A percentile compares a stretch with the other conserved stretches of the same genome.
Evolutionary conservation across 2,888 invertebrate species (phyloP).

Genomic region (Diploptera punctata): DNA sequence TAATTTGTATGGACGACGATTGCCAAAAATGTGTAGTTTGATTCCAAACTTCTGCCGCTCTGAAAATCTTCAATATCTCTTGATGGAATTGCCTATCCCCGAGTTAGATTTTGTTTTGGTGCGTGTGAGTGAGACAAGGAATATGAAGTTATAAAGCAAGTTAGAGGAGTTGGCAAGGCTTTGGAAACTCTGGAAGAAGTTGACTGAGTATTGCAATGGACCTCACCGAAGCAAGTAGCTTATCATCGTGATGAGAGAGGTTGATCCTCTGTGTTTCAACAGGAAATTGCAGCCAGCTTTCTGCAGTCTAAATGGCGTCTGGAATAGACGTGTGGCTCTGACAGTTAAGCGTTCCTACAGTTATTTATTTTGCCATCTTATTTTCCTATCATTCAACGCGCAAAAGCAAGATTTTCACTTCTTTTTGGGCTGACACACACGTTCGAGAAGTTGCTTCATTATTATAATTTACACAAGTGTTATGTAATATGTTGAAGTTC

Average conservation of each 20-base stretch:
- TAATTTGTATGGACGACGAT: too few relatives aligned
- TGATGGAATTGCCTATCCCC: too few relatives aligned
- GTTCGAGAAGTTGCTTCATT: too few relatives aligned
- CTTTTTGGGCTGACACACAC: too few relatives aligned
- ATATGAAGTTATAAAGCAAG: not conserved
- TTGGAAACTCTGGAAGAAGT: slow-evolving; percentile 16
- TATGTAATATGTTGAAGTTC: too few relatives aligned
- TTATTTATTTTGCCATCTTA: slow-evolving; percentile 39
- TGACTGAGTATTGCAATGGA: not conserved
- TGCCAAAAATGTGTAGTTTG: too few relatives aligned
- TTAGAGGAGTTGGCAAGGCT: not conserved
- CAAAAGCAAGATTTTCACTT: not conserved
- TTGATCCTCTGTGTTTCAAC: slow-evolving; percentile 19
- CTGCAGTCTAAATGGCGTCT: slow-evolving; percentile 26
- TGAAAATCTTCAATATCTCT: too few relatives aligned
- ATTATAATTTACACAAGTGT: too few relatives aligned
- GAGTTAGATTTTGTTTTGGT: not conserved
- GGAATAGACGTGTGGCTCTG: slow-evolving; percentile 28
- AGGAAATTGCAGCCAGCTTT: slow-evolving; percentile 38
- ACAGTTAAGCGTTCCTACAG: slow-evolving; percentile 31
- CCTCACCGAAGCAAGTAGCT: slow-evolving; percentile 20
- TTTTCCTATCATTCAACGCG: slow-evolving; percentile 39
- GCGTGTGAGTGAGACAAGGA: not conserved
- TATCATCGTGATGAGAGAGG: slow-evolving; percentile 19
- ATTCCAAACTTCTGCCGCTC: not conserved